Evolutionary conservation across 2,113 vertebrate species (phyloP), one percentile per base, ranked within the genome.

Genomic region (Tupaia tana): DNA sequence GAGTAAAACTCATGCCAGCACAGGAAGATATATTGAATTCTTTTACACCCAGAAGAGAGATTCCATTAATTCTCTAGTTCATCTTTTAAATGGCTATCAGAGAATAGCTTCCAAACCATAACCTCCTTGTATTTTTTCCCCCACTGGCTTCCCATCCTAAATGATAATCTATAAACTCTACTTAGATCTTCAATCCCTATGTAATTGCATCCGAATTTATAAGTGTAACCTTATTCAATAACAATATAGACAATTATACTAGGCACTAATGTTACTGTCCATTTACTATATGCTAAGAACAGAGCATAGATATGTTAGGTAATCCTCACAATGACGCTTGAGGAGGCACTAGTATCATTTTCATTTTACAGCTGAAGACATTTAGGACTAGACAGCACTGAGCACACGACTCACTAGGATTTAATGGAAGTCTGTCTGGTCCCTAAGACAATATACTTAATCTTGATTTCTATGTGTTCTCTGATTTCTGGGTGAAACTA

Each of bases 401-500:
- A 95, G 8, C 22, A 15, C 9, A 56, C 13, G 54, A 20, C 63
- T 91, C 61, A 11, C 24, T 2, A 54, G 54, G 25, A 81, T 24
- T 58, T 66, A 52, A 54, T 2, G 9, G 19, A 22, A 3, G 7
- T 52, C 1, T n/a, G 3, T 4, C 64, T 43, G 63, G 6, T 70
- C 90, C n/a, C 13, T 89, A 91, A 66, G 18, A 7, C 24, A 13
- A 71, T 13, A 18, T 13, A 6, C 25, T 64, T 66, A n/a, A 52
- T 88, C 20, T 63, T 34, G 15, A 69, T 27, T 67, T 24, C 79
- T 8, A 6, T 8, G 3, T 3, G 64, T 4, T 19, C 61, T 83
- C 61, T 89, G 69, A 70, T 78, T 70, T 90, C 66, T 87, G 29
- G 58, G 43, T 95, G 24, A 90, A 74, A 90, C 90, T 86, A n/a